Conservation (phyloP, 2,797 vertebrate genomes). For the Champsocephalus gunnari region DNA sequence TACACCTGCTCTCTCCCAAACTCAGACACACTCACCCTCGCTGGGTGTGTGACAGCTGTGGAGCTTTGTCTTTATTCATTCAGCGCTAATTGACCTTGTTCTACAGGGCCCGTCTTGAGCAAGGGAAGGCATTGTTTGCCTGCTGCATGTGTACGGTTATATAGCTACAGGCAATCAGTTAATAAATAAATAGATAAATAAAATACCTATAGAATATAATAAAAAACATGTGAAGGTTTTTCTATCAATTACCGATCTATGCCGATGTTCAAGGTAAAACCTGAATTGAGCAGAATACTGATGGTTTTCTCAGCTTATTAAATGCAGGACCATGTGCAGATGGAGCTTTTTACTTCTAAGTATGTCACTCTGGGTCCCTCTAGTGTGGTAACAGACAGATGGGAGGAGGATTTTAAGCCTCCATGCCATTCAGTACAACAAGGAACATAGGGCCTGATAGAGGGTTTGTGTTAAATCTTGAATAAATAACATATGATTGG, state of each 20-base stretch:
- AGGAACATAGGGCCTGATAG: neutral
- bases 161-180: conserved; percentile 24
- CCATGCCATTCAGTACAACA: neutral
- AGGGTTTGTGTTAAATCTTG: neutral
- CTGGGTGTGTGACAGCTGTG: conserved; percentile 53
- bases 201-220: neutral
- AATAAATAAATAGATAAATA: conserved; percentile 3
- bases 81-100: conserved; percentile 67
- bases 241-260: neutral
- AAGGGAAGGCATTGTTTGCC: conserved; percentile 29
- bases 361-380: conserved; percentile 72
- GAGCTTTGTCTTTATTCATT: conserved; percentile 64
- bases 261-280: conserved; percentile 29
- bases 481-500: neutral
- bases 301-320: neutral
- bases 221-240: neutral
- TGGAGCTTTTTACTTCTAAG: conserved; percentile 12
- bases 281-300: conserved; percentile 14
- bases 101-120: conserved; percentile 17
- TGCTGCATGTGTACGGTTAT: conserved; percentile 15
- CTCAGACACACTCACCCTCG: conserved; percentile 18
- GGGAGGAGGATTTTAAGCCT: conserved; percentile 2
- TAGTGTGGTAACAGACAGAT: conserved; percentile 62
- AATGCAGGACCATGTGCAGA: conserved; percentile 1
- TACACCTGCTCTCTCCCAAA: conserved; percentile 60